These are phyloP conservation scores for cattle (Bos taurus) DNA, from an alignment of 2,113 vertebrate species.

Conservation along the genomic window DNA sequence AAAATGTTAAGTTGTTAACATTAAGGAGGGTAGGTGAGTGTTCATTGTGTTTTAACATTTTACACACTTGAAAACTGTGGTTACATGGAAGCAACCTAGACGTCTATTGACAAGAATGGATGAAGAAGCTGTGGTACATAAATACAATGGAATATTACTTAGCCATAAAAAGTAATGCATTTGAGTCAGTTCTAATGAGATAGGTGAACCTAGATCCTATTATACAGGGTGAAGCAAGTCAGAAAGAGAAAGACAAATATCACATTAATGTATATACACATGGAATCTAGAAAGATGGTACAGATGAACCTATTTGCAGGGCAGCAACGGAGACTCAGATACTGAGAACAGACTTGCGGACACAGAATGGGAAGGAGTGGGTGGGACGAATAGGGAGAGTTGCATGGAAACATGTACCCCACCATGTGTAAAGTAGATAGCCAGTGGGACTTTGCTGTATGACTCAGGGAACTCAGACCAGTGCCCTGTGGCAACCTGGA, in stretches of 20 bases:
- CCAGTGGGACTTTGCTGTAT: background rate
- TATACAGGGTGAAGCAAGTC: background rate
- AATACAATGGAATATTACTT: background rate
- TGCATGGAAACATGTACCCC: background rate
- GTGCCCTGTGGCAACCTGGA: background rate
- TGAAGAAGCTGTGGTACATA: background rate
- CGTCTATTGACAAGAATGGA: background rate
- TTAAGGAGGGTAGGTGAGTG: background rate
- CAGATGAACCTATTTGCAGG: background rate
- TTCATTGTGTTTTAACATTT: background rate
- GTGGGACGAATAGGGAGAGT: background rate
- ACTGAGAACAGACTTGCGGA: background rate
- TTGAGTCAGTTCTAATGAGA: background rate
- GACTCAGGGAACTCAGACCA: background rate
- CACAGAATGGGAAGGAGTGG: background rate
- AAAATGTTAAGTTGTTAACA: background rate
- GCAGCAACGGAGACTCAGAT: background rate
- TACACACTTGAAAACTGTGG: background rate
- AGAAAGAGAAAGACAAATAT: background rate
- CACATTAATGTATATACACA: background rate
- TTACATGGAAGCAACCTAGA: background rate
- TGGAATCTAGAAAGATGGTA: background rate
- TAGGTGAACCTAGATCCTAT: background rate
- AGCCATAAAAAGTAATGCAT: background rate
- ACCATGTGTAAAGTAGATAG: background rate